A percentile compares a stretch with the other conserved stretches of the same genome.
These are phyloP conservation scores for Lophotis ruficrista DNA, from an alignment of 2,113 vertebrate genomes.

Conservation along the genomic window DNA sequence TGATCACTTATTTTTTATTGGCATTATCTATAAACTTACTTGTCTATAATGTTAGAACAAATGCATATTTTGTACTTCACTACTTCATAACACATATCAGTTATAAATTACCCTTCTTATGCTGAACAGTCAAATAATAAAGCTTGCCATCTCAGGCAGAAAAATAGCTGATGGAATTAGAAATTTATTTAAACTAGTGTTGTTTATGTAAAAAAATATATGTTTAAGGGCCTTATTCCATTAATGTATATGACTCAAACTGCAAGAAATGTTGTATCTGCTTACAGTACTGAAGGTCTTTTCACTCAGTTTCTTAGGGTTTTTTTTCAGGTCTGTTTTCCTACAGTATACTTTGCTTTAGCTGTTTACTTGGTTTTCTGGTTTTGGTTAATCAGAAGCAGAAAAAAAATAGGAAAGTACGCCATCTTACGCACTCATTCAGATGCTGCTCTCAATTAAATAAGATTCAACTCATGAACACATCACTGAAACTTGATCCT, in stretches of 20 bases:
- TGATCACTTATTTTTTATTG: neutral
- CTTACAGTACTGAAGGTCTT: neutral
- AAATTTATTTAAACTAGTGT: neutral
- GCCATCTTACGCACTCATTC: rapidly evolving
- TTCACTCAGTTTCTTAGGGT: neutral
- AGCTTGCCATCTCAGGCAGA: neutral
- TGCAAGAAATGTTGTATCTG: neutral
- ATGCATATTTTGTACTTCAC: rapidly evolving
- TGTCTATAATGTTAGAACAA: neutral
- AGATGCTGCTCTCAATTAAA: neutral
- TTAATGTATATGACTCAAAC: neutral
- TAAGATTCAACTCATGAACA: neutral
- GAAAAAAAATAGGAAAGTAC: neutral
- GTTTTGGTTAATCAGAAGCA: neutral
- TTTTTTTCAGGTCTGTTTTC: neutral
- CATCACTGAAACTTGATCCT: rapidly evolving
- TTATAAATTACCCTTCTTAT: neutral
- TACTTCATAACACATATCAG: neutral
- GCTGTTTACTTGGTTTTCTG: neutral
- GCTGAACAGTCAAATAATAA: neutral
- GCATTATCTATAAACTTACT: neutral
- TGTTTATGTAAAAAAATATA: neutral
- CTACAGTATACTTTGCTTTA: neutral
- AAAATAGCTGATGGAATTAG: neutral
- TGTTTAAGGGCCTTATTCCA: neutral